Evolutionary conservation across 2,113 vertebrate genomes (phyloP).

Genomic region (Archilochus colubris): DNA sequence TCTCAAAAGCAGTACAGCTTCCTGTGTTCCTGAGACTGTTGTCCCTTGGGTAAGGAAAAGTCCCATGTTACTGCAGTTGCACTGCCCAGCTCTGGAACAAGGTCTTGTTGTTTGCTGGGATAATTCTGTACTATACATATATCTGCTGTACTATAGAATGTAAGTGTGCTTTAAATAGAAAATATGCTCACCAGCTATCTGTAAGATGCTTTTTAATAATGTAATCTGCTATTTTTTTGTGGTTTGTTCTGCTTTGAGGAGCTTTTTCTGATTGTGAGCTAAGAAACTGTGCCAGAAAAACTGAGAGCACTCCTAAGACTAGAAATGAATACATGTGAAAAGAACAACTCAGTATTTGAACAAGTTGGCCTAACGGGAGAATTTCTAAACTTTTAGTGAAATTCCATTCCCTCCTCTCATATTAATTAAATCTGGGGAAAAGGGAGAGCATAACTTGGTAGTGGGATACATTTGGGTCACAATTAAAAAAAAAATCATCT

Average conservation of each 20-base stretch:
- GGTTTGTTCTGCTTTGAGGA: background rate
- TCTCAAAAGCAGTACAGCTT: background rate
- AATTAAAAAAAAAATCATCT: background rate
- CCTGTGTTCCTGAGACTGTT: background rate
- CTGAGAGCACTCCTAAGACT: background rate
- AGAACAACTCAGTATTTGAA: background rate
- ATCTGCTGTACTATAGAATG: background rate
- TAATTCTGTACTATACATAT: background rate
- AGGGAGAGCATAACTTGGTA: background rate
- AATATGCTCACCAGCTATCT: background rate
- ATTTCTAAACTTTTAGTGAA: slow-evolving; percentile 45
- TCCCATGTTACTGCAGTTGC: background rate
- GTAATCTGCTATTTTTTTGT: background rate
- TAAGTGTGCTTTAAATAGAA: background rate
- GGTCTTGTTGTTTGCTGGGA: background rate
- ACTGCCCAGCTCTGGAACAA: background rate
- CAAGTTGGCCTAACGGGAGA: slow-evolving; percentile 19
- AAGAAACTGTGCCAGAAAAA: background rate
- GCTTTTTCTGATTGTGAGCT: background rate
- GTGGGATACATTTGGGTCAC: background rate
- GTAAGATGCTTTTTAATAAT: background rate
- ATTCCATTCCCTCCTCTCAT: slow-evolving; percentile 14
- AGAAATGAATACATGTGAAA: background rate
- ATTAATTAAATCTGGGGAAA: slow-evolving; percentile 23
- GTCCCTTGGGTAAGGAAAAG: background rate